Percentiles rank a stretch among this genome's conserved stretches.
phyloP scores from a whole-genome alignment of 2,113 vertebrate genomes.

The Ageneiosus marmoratus region DNA sequence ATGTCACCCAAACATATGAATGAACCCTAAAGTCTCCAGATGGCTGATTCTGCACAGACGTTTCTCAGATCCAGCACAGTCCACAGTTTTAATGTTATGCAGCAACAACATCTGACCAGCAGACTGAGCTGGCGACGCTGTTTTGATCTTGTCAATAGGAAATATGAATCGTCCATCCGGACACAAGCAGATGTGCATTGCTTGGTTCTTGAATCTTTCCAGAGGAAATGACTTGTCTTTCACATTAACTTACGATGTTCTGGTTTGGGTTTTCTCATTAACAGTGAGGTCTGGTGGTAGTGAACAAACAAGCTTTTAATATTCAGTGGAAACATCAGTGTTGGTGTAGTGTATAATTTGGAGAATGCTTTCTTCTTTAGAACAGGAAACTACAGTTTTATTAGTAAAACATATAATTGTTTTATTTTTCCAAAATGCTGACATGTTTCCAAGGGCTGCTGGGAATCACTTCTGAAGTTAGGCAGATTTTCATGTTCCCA shows the following conservation, averaged over 20 bases:
- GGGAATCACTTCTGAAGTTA: background rate
- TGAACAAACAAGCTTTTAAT: slow-evolving; percentile 18
- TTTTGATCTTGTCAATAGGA: slow-evolving; percentile 57
- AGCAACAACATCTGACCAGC: slow-evolving; percentile 63
- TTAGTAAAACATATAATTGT: background rate
- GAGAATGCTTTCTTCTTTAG: background rate
- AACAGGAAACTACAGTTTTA: slow-evolving; percentile 6
- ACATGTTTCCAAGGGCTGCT: background rate
- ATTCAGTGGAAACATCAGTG: slow-evolving; percentile 9
- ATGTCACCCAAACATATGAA: background rate
- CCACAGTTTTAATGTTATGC: slow-evolving; percentile 51
- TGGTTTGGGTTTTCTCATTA: slow-evolving; percentile 32
- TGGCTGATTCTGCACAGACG: background rate
- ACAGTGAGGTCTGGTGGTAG: background rate
- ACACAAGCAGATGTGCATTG: slow-evolving; percentile 30
- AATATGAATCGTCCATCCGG: slow-evolving; percentile 52
- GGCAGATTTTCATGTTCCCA: background rate
- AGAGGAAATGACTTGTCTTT: slow-evolving; percentile 55
- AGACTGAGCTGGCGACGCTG: slow-evolving; percentile 45
- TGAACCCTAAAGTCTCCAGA: background rate
- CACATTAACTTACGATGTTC: slow-evolving; percentile 14
- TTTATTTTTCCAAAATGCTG: background rate
- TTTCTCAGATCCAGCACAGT: slow-evolving; percentile 38
- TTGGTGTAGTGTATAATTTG: background rate
- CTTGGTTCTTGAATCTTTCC: slow-evolving; percentile 43